Conservation (phyloP, 2,113 vertebrate genomes). For the Sisor rabdophorus region DNA sequence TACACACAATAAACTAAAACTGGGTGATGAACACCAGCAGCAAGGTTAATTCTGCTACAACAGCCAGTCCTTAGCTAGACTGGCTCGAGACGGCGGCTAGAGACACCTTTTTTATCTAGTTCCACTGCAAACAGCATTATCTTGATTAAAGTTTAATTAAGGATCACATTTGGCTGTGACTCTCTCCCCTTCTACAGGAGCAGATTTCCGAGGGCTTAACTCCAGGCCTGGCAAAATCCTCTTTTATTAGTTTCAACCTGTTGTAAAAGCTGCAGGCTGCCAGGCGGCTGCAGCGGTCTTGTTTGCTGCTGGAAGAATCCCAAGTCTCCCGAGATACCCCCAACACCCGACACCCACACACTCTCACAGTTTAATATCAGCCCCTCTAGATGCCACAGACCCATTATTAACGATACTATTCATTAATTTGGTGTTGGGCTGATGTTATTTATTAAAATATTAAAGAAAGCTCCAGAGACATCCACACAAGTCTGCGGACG, state of each 20-base stretch:
- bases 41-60: conserved; percentile 68
- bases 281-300: conserved; percentile 93
- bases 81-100: conserved; percentile 56
- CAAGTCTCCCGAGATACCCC: conserved; percentile 90
- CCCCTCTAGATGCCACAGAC: conserved; percentile 86
- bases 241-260: conserved; percentile 99
- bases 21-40: conserved; percentile 50
- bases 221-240: conserved; percentile 99
- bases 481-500: conserved; percentile 54
- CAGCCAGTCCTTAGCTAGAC: conserved; percentile 65
- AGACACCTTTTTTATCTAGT: conserved; percentile 76
- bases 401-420: conserved; percentile 99
- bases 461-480: conserved; percentile 97
- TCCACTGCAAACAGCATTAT: conserved; percentile 86
- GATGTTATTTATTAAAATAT: conserved; percentile 99
- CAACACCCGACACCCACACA: conserved; percentile 69
- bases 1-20: conserved; percentile 52
- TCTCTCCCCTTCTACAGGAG: conserved; percentile 99
- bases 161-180: conserved; percentile 99
- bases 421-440: conserved; percentile 99
- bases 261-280: conserved; percentile 99
- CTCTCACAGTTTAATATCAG: conserved; percentile 15
- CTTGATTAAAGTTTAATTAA: conserved; percentile 99
- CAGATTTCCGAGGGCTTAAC: conserved; percentile 99
- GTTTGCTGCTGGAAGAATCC: conserved; percentile 99